Percentiles rank a stretch among this genome's conserved stretches.
phyloP scores from a whole-genome alignment of 2,888 invertebrate genomes.

The Gari tellinella region DNA sequence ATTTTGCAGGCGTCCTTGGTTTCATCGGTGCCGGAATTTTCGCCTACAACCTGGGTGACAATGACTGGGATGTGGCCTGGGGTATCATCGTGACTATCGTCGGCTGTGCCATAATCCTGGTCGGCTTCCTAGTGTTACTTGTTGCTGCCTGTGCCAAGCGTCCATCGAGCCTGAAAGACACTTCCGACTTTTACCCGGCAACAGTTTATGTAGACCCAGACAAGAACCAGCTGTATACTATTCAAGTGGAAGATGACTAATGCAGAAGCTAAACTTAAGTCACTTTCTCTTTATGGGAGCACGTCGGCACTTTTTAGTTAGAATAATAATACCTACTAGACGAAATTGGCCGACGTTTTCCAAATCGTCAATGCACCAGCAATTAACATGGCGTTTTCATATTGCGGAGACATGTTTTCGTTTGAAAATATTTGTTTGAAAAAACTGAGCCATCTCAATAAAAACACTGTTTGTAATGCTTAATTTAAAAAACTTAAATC shows the following conservation, averaged over 20 bases:
- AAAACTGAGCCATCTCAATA: too few species aligned
- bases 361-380: too few species aligned
- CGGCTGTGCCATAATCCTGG: conserved; percentile 66
- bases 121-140: conserved; percentile 71
- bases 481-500: too few species aligned
- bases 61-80: conserved; percentile 67
- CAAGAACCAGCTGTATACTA: conserved; percentile 67
- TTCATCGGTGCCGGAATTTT: conserved; percentile 71
- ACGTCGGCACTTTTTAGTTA: too few species aligned
- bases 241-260: conserved; percentile 50
- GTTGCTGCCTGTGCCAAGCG: conserved; percentile 66
- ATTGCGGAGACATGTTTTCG: too few species aligned
- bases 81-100: conserved; percentile 71
- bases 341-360: too few species aligned
- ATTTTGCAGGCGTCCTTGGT: conserved; percentile 68
- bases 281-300: too few species aligned
- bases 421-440: too few species aligned
- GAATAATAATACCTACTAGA: too few species aligned
- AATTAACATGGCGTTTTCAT: too few species aligned
- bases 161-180: conserved; percentile 60
- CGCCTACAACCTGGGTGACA: conserved; percentile 64
- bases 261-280: too few species aligned
- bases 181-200: conserved; percentile 52
- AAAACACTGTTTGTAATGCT: too few species aligned
- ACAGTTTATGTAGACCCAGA: conserved; percentile 70